These are phyloP conservation scores for Chelonus insularis DNA, from an alignment of 1,140 invertebrate genomes.

Conservation along the genomic window DNA sequence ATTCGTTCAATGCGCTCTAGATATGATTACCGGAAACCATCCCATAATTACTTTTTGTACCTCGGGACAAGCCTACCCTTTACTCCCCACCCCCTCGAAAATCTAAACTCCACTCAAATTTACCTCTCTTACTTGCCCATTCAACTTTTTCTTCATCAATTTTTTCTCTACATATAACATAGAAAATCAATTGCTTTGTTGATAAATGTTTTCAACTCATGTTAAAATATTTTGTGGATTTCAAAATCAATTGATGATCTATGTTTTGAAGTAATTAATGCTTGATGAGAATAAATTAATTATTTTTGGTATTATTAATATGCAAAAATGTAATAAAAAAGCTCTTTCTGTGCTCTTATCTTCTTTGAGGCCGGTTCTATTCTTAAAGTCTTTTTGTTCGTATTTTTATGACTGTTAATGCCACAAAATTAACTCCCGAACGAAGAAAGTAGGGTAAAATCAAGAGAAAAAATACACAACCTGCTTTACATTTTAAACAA, in stretches of 20 bases:
- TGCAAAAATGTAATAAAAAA: too few species aligned
- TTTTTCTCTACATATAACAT: too few species aligned
- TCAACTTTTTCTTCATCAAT: too few species aligned
- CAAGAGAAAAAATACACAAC: background rate
- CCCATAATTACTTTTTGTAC: slow-evolving; percentile 60
- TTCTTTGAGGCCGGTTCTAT: slow-evolving; percentile 46
- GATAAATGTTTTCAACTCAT: too few species aligned
- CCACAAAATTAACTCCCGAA: slow-evolving; percentile 56
- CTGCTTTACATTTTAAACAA: too few species aligned
- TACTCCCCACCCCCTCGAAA: background rate
- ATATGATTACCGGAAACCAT: slow-evolving; percentile 61
- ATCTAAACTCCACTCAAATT: background rate
- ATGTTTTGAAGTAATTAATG: background rate
- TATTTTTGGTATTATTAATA: background rate
- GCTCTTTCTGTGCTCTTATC: slow-evolving; percentile 40
- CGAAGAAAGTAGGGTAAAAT: slow-evolving; percentile 33
- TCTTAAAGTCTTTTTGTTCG: slow-evolving; percentile 56
- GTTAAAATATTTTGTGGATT: too few species aligned
- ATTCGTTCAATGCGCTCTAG: slow-evolving; percentile 57
- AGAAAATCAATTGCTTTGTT: too few species aligned
- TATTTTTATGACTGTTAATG: slow-evolving; percentile 60
- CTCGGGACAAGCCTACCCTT: slow-evolving; percentile 21
- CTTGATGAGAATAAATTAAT: background rate
- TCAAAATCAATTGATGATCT: too few species aligned
- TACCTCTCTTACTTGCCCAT: background rate